These are phyloP conservation scores for Drosophila niveifrons DNA, from an alignment of 2,888 invertebrate species.

Conservation along the genomic window DNA sequence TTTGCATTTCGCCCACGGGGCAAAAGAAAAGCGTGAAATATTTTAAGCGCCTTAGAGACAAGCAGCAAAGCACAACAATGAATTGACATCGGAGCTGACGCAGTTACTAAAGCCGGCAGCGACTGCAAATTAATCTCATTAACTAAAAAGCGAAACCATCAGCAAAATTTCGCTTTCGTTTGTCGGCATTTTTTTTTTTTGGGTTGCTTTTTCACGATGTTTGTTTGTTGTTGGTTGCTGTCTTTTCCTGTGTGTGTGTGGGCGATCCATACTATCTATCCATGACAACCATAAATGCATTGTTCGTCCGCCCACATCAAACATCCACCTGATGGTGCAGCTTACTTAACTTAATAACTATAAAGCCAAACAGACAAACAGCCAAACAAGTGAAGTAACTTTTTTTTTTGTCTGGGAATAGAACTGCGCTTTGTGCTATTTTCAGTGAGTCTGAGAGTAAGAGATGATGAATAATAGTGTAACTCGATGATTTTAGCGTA, in stretches of 20 bases:
- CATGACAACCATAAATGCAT: background rate
- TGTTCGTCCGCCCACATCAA: background rate
- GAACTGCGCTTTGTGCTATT: slow-evolving; percentile 1
- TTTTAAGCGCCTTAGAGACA: slow-evolving; percentile 59
- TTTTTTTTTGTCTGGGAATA: background rate
- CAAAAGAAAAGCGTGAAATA: slow-evolving; percentile 57
- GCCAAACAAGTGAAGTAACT: background rate
- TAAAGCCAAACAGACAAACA: background rate
- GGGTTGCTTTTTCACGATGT: slow-evolving; percentile 1
- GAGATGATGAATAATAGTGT: background rate
- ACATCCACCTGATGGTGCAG: background rate
- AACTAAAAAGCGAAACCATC: slow-evolving; percentile 48
- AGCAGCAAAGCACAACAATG: slow-evolving; percentile 27
- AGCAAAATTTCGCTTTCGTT: slow-evolving; percentile 56
- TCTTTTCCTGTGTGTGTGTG: background rate
- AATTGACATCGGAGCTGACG: slow-evolving; percentile 34
- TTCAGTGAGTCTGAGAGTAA: no score
- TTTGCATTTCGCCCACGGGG: slow-evolving; percentile 67
- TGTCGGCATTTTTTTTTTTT: slow-evolving; percentile 32
- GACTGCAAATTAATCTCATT: slow-evolving; percentile 63
- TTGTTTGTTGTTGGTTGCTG: slow-evolving; percentile 17
- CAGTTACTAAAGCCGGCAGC: slow-evolving; percentile 44
- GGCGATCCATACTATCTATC: background rate
- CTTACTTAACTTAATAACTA: background rate
- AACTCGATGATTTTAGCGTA: slow-evolving; percentile 5